Conservation (phyloP, 2,888 invertebrate genomes). For the Megastigmus dorsalis region DNA sequence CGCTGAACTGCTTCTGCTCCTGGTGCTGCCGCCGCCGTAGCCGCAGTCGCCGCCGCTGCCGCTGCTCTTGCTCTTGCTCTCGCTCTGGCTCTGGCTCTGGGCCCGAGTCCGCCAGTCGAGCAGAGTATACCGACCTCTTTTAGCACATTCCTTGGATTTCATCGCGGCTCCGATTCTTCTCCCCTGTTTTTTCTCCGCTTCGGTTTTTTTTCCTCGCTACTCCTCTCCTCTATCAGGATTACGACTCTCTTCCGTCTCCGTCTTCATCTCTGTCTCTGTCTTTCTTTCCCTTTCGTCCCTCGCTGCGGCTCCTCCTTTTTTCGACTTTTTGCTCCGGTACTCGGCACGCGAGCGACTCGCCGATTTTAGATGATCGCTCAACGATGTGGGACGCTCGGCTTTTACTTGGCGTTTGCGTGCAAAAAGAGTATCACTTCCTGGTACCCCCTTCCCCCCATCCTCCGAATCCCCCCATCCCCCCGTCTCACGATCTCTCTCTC, state of each 20-base stretch:
- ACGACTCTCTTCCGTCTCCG: conserved; percentile 22
- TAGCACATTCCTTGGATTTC: conserved; percentile 53
- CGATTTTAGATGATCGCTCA: background rate
- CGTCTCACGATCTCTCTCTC: too few relatives aligned
- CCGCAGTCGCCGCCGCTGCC: background rate
- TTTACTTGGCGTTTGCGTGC: background rate
- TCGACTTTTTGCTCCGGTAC: conserved; percentile 14
- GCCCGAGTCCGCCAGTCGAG: conserved; percentile 9
- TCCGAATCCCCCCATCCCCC: too few relatives aligned
- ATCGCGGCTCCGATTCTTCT: conserved; percentile 44
- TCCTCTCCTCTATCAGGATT: conserved; percentile 33
- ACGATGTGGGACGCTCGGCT: background rate
- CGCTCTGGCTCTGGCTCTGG: background rate
- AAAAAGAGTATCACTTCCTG: conserved; percentile 1
- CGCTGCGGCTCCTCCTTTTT: conserved; percentile 34
- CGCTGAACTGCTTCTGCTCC: conserved; percentile 22
- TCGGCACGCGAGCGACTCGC: conserved; percentile 4
- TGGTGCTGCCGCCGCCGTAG: conserved; percentile 11
- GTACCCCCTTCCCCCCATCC: background rate
- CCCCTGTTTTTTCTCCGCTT: conserved; percentile 1
- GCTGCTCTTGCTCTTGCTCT: background rate
- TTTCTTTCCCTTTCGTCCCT: conserved; percentile 29
- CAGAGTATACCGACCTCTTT: conserved; percentile 55
- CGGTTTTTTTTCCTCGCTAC: conserved; percentile 19
- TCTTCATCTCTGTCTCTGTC: background rate